A percentile compares a stretch with the other conserved stretches of the same genome.
Evolutionary conservation across 2,797 vertebrate species (phyloP).

Genomic region (Propithecus deckenii): DNA sequence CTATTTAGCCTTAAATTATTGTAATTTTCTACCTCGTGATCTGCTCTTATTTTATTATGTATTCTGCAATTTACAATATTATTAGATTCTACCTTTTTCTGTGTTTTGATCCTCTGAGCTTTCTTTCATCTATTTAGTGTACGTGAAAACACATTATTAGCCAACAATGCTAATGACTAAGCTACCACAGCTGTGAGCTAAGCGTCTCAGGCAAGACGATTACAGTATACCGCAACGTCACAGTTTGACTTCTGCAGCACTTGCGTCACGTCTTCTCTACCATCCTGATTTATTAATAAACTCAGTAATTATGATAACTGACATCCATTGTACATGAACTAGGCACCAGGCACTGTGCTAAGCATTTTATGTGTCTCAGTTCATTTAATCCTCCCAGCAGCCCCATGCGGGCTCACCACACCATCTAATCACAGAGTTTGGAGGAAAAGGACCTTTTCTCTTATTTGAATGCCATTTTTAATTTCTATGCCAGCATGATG

Average conservation of each 20-base stretch:
- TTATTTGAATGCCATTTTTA: neutral
- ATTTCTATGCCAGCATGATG: neutral
- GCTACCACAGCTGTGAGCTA: neutral
- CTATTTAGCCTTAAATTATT: conserved; percentile 58
- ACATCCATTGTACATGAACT: neutral
- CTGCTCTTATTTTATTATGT: conserved; percentile 48
- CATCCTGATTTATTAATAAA: neutral
- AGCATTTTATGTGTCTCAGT: neutral
- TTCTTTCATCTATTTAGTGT: neutral
- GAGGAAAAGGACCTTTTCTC: neutral
- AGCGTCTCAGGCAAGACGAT: neutral
- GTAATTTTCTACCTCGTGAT: conserved; percentile 51
- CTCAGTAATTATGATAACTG: neutral
- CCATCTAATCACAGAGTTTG: neutral
- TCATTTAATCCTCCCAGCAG: neutral
- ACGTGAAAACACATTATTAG: neutral
- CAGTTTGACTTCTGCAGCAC: neutral
- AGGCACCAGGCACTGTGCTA: neutral
- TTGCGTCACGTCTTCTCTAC: neutral
- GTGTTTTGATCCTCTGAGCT: conserved; percentile 65
- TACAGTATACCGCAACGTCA: neutral
- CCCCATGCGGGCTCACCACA: neutral
- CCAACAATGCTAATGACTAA: neutral
- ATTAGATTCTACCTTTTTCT: conserved; percentile 60
- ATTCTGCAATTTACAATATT: conserved; percentile 60